Evolutionary conservation across 2,888 invertebrate genomes (phyloP).

Genomic region (Cheilosia scutellata): DNA sequence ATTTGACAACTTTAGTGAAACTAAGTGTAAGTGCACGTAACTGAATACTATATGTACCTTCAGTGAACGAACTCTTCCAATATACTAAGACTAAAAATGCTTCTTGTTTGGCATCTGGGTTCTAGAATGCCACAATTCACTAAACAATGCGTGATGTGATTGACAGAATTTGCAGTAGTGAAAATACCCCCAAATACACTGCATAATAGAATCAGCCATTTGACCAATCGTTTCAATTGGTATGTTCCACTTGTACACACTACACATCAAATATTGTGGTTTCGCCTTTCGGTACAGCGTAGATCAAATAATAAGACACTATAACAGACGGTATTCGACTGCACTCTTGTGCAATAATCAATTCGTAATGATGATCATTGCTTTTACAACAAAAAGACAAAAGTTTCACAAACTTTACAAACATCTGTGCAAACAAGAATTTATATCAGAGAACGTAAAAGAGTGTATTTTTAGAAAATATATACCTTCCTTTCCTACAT

Average conservation of each 20-base stretch:
- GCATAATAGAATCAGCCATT: conserved; percentile 23
- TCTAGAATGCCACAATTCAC: too few species aligned
- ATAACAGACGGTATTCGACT: not conserved
- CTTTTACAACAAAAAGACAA: too few species aligned
- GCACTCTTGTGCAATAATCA: conserved; percentile 33
- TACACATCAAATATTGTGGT: not conserved
- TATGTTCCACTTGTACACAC: not conserved
- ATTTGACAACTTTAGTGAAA: too few species aligned
- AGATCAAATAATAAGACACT: too few species aligned
- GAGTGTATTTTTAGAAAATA: too few species aligned
- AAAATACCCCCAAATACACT: conserved; percentile 6
- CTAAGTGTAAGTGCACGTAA: too few species aligned
- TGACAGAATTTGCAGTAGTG: conserved; percentile 20
- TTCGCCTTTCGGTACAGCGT: too few species aligned
- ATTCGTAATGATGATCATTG: conserved; percentile 18
- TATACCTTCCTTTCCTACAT: too few species aligned
- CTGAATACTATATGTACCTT: too few species aligned
- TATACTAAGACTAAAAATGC: not conserved
- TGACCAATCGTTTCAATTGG: conserved; percentile 36
- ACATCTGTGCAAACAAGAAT: too few species aligned
- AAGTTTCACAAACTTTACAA: too few species aligned
- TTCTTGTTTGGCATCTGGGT: conserved; percentile 1
- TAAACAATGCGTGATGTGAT: conserved; percentile 28
- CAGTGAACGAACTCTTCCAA: conserved; percentile 19
- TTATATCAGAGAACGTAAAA: too few species aligned